Evolutionary conservation across 2,888 invertebrate species (phyloP), one percentile per base, ranked within the genome.

Genomic region (Xestia sexstrigata): DNA sequence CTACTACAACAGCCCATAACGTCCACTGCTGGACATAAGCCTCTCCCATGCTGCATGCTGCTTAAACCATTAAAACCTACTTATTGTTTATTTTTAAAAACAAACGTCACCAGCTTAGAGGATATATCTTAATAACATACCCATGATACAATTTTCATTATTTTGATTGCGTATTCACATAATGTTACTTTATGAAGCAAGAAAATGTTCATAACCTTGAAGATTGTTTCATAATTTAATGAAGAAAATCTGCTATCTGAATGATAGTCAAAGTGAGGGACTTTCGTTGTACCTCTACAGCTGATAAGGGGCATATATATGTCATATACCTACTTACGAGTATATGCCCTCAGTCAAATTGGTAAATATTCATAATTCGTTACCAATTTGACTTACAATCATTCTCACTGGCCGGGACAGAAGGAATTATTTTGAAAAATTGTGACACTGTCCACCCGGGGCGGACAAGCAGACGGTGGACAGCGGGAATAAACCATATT

Each of bases 281-380:
- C 78, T 82, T 86, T 62, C 42, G 82, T 85, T 70, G 70, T 58
- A 20, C 55, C n/a, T 69, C 62, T 49, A n/a, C n/a, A 35, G 35
- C 52, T 58, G 83, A 89, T 89, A 89, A 81, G 23, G 35, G 35
- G 5, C 68, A 35, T 35, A 35, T 35, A 35, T 35, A 35, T 35
- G 35, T 35, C 35, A 35, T 35, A 35, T 35, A n/a, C n/a, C n/a
- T n/a, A n/a, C n/a, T n/a, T n/a, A 35, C 35, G 35, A 35, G 35
- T 35, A 35, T 35, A 35, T 35, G 35, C 35, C 5, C 35, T 35
- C 35, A 35, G 35, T 35, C 63, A 76, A 78, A 81, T 78, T 70
- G 20, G 35, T 23, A 52, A 62, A 42, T 62, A 52, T 45, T 74
- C 8, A 42, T 39, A 70, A 7, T 52, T 20, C 47, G 35, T 35